Percentiles rank a stretch among this genome's conserved stretches.
Conservation (phyloP, 2,797 vertebrate genomes). For the Hippopotamyrus pictus region DNA sequence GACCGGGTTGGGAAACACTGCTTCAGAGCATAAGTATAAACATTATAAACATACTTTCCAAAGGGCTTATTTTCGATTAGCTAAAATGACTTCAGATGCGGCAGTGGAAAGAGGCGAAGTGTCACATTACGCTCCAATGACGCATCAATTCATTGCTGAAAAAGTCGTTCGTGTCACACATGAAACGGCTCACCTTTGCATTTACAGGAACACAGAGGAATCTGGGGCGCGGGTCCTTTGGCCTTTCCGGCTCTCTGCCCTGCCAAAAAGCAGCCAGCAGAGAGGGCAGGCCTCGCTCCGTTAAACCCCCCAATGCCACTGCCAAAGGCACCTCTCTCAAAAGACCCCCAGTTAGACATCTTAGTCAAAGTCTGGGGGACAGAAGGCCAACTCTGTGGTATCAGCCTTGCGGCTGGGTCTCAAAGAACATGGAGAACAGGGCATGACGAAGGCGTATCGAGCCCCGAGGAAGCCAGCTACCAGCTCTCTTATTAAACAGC, state of each 20-base stretch:
- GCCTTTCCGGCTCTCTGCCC: not conserved
- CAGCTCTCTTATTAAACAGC: not conserved
- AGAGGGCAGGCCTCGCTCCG: not conserved
- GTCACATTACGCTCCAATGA: not conserved
- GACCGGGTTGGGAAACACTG: not conserved
- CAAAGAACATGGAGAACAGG: not conserved
- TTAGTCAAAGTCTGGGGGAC: not conserved
- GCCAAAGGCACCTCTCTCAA: slow-evolving; percentile 17
- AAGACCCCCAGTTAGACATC: not conserved
- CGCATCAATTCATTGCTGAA: not conserved
- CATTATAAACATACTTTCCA: not conserved
- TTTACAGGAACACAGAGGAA: slow-evolving; percentile 16
- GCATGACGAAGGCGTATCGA: not conserved
- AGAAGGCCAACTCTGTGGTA: not conserved
- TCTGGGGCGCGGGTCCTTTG: not conserved
- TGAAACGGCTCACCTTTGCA: not conserved
- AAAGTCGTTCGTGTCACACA: not conserved
- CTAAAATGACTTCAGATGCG: not conserved
- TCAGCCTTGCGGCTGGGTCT: not conserved
- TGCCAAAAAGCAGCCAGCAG: not conserved
- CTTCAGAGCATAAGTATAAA: not conserved
- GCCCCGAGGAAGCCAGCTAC: not conserved
- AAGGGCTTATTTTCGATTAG: not conserved
- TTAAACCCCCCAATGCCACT: not conserved
- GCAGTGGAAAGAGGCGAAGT: not conserved